These are phyloP conservation scores for Drepana arcuata DNA, from an alignment of 1,140 invertebrate genomes.

Conservation along the genomic window DNA sequence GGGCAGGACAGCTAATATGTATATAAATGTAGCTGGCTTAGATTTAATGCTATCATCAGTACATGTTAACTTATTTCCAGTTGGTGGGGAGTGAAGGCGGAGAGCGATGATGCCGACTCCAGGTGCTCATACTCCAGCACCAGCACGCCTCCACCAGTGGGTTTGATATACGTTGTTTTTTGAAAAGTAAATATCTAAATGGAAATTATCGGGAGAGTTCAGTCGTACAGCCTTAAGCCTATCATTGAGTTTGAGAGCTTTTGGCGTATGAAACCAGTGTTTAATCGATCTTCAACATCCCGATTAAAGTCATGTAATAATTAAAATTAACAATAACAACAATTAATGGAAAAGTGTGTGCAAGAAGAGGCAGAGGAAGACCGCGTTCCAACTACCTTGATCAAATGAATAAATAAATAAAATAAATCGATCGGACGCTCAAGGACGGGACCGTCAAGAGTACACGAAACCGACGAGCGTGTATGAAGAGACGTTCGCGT, in stretches of 20 bases:
- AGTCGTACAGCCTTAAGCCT: not conserved
- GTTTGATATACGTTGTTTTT: conserved; percentile 28
- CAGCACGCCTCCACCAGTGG: conserved; percentile 75
- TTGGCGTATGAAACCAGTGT: not conserved
- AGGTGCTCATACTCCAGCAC: conserved; percentile 83
- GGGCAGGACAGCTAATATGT: not conserved
- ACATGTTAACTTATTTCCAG: conserved; percentile 30
- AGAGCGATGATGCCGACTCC: conserved; percentile 82
- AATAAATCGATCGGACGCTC: no score
- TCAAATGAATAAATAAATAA: not conserved
- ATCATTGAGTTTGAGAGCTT: no score
- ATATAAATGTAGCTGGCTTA: no score
- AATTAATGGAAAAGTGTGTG: no score
- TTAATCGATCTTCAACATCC: not conserved
- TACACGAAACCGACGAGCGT: no score
- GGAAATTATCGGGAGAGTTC: not conserved
- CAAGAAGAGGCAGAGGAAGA: no score
- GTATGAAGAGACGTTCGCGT: no score
- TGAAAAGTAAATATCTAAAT: not conserved
- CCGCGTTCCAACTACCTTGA: no score
- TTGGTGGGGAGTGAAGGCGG: conserved; percentile 69
- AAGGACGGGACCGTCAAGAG: no score
- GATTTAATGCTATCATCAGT: no score
- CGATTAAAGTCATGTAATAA: not conserved
- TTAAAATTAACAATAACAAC: no score